Conservation (phyloP, 2,113 vertebrate genomes). For the Bungarus multicinctus region DNA sequence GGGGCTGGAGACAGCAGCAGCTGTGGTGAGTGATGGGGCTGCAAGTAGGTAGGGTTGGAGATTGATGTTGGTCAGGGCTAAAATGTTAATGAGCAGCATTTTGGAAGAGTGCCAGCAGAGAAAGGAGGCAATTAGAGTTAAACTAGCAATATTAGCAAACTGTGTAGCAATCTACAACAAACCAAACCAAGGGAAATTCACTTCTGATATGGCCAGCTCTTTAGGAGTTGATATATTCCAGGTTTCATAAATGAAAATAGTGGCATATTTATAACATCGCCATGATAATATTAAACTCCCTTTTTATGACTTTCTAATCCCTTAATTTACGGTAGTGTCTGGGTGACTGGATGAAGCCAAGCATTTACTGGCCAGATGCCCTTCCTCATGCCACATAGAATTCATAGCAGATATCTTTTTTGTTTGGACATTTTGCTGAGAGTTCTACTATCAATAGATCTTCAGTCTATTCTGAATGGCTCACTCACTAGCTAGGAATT, state of each 20-base stretch:
- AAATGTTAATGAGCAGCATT: neutral
- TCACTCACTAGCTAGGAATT: neutral
- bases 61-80: neutral
- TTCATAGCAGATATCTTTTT: neutral
- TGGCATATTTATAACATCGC: neutral
- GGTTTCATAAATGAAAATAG: neutral
- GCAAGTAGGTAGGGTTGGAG: neutral
- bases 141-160: neutral
- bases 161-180: neutral
- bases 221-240: neutral
- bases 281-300: neutral
- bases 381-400: neutral
- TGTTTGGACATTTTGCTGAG: neutral
- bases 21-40: constrained; percentile 78
- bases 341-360: neutral
- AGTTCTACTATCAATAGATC: neutral
- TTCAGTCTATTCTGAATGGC: neutral
- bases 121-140: neutral
- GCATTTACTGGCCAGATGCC: neutral
- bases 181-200: neutral
- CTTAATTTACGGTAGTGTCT: neutral
- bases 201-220: too few species aligned
- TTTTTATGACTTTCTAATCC: neutral
- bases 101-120: neutral
- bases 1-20: constrained; percentile 85